Base-by-base conservation (phyloP, 2,888 invertebrate species). In the Trypoxylon attenuatum region DNA sequence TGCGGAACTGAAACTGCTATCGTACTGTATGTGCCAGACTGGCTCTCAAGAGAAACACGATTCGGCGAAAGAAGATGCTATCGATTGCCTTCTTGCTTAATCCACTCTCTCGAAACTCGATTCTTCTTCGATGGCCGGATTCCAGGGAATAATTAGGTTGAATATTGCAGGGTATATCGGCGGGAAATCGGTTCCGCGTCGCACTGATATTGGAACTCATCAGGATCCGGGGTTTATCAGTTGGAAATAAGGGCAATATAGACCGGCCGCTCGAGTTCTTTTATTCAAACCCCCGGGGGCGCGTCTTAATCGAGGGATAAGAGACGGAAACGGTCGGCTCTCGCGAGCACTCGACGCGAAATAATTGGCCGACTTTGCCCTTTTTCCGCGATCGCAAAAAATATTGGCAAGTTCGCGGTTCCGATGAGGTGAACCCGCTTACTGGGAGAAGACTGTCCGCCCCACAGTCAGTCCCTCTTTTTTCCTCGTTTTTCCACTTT, bases 281-380 rank as follows among this genome's bases (percentile, higher is more conserved):
- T 15, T 39, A 50, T 18, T 23, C 55, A 10, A 60, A 59, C 22
- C 46, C 61, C 64, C 22, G 13, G 49, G 54, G 61, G 59, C 61
- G 64, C 18, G 22, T 64, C 53, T 57, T 60, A 69, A 69, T 62
- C 66, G 66, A 56, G 45, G 47, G 51, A 54, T 38, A 39, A 55
- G 53, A 56, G 57, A 60, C 60, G 27, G 45, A 42, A 59, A 55
- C 33, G 23, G 47, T 49, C 51, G 53, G 50, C 58, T 54, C 46
- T 45, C 55, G 18, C 49, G 25, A 57, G 61, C 57, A 69, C 57
- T 69, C 65, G 62, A 51, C 65, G 56, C 54, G 58, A 67, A 43
- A 67, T 74, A 77, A 77, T 76, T 77, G 72, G 64, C 67, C 58
- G 55, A 61, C 58, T 59, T 74, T 57, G 25, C 47, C 57, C 18